Evolutionary conservation across 2,888 invertebrate genomes (phyloP), one percentile per base, ranked within the genome.

Genomic region (Agrotis ipsilon): DNA sequence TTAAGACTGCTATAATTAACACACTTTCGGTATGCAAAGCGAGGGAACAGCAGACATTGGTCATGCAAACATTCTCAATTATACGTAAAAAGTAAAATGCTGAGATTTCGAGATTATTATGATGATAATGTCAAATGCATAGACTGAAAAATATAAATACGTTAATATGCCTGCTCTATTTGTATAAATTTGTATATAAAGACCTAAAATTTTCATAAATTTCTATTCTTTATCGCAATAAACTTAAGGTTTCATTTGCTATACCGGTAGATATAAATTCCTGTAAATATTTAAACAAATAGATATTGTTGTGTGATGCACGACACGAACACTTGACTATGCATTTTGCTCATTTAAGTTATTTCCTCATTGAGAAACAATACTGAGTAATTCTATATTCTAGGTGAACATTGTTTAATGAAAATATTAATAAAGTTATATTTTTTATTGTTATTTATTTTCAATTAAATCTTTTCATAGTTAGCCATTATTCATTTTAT

Each of bases 1-100:
- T 32, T 65, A 64, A 39, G 14, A 48, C 54, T 39, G 63, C 32
- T 61, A 55, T 83, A 81, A 73, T 84, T 84, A 72, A 59, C 67
- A 63, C 24, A 69, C 64, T 69, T 58, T 67, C 32, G 45, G 76
- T 39, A 58, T 58, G 59, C 64, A 48, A 52, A 58, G 63, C 16
- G 67, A 78, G 48, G 39, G 61, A 62, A 48, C 7, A 43, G 32
- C 21, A 51, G 18, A 59, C 3, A 45, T 43, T 51, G 46, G 54
- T 39, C 54, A 48, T 24, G 57, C 19, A 60, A 24, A 14, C 7
- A 27, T 48, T 52, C 45, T 45, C 52, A 46, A 5, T 19, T 66
- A 54, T 72, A n/a, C 24, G 13, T 18, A 58, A 60, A 64, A 61
- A 46, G 11, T 27, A 6, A 60, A 54, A 18, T 54, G 32, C 54